phyloP scores from a whole-genome alignment of 2,888 invertebrate genomes.

The Hirtodrosophila duncani region DNA sequence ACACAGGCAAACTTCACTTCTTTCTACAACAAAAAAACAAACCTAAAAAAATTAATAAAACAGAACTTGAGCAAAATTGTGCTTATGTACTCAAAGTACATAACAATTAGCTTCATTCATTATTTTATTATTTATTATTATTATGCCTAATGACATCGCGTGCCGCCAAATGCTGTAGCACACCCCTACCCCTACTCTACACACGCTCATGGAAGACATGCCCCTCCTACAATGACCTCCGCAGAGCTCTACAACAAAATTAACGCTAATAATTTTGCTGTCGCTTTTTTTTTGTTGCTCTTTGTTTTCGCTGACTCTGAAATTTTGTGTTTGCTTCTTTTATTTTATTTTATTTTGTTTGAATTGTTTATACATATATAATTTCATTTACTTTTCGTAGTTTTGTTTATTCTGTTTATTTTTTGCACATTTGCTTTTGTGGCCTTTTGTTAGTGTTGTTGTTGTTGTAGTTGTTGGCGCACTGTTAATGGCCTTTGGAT shows the following conservation, averaged over 20 bases:
- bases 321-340: conserved; percentile 15
- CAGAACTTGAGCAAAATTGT: too few relatives aligned
- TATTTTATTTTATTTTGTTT: conserved; percentile 19
- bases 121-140: conserved; percentile 43
- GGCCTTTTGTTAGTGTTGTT: too few relatives aligned
- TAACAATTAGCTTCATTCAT: conserved; percentile 20
- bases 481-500: conserved; percentile 8
- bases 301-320: background rate
- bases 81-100: too few relatives aligned
- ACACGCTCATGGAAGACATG: background rate
- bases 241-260: conserved; percentile 8
- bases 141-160: conserved; percentile 54
- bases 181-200: background rate
- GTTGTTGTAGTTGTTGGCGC: conserved; percentile 1
- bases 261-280: conserved; percentile 8
- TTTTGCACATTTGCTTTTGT: conserved; percentile 5
- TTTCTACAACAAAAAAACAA: too few relatives aligned
- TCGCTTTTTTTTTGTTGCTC: background rate
- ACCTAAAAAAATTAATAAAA: too few relatives aligned
- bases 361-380: conserved; percentile 17
- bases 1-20: too few relatives aligned
- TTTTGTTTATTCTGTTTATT: conserved; percentile 10
- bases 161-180: too few relatives aligned
- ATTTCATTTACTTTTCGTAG: conserved; percentile 3
- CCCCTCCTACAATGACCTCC: too few relatives aligned